Percentiles rank a stretch among this genome's conserved stretches.
phyloP scores from a whole-genome alignment of 2,888 invertebrate genomes.

The Parochlus steinenii region DNA sequence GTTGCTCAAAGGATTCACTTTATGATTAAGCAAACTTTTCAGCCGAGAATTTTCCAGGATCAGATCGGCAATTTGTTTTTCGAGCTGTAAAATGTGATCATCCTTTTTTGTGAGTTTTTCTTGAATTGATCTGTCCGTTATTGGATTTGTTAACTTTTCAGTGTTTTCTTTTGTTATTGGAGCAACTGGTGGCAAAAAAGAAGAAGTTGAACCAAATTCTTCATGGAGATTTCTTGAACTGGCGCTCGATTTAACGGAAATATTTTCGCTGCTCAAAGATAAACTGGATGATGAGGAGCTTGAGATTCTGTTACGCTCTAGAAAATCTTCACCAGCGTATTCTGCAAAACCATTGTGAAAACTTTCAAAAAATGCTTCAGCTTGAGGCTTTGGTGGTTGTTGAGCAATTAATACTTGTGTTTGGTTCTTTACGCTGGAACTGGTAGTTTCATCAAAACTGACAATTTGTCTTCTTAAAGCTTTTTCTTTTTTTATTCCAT shows the following conservation, averaged over 20 bases:
- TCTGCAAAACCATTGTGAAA: too few relatives aligned
- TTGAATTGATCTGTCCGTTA: slow-evolving; percentile 3
- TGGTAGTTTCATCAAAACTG: slow-evolving; percentile 16
- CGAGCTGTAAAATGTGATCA: slow-evolving; percentile 6
- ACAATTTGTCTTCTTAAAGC: slow-evolving; percentile 24
- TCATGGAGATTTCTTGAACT: too few relatives aligned
- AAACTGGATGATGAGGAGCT: too few relatives aligned
- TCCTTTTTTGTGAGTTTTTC: slow-evolving; percentile 4
- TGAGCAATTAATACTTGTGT: slow-evolving; percentile 7
- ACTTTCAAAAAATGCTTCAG: too few relatives aligned
- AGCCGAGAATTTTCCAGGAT: slow-evolving; percentile 9
- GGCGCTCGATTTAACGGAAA: too few relatives aligned
- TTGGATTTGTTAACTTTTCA: neutral
- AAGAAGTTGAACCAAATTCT: slow-evolving; percentile 6
- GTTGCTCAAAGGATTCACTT: slow-evolving; percentile 18
- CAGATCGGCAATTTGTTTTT: slow-evolving; percentile 9
- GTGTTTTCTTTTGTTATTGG: neutral
- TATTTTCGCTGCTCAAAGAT: too few relatives aligned
- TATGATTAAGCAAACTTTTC: slow-evolving; percentile 5
- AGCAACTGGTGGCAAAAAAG: neutral
- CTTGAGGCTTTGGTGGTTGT: neutral
- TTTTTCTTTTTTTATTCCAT: slow-evolving; percentile 19
- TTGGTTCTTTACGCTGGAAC: slow-evolving; percentile 7
- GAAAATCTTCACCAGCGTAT: too few relatives aligned
- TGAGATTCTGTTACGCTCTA: too few relatives aligned